A percentile compares a stretch with the other conserved stretches of the same genome.
Conservation (phyloP, 2,113 vertebrate genomes). For the Atractosteus spatula region DNA sequence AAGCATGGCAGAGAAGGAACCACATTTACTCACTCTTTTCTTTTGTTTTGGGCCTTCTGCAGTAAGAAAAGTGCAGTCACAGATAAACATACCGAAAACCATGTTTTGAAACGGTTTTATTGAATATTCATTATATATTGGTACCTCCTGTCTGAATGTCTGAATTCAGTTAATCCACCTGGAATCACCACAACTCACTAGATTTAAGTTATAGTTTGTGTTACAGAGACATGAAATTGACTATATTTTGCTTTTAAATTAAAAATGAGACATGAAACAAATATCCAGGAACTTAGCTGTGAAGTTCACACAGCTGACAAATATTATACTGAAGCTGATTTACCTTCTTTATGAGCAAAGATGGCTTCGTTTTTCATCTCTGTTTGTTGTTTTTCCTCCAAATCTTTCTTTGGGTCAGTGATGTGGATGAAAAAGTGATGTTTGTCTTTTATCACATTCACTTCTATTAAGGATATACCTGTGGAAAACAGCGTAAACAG, state of each 20-base stretch:
- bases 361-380: no score
- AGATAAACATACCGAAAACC: constrained; percentile 1
- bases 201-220: no score
- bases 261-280: no score
- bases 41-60: constrained; percentile 32
- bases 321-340: neutral
- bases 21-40: constrained; percentile 64
- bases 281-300: no score
- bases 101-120: no score
- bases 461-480: constrained; percentile 77
- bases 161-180: no score
- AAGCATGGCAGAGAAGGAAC: constrained; percentile 81
- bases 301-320: neutral
- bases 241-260: no score
- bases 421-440: constrained; percentile 85
- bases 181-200: no score
- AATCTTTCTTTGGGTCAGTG: constrained; percentile 45
- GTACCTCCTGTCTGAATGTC: no score
- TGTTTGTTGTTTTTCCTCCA: neutral
- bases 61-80: constrained; percentile 17
- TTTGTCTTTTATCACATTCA: constrained; percentile 79
- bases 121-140: no score
- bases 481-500: constrained; percentile 13
- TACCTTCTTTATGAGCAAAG: neutral
- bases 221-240: no score